phyloP scores from a whole-genome alignment of 2,113 vertebrate genomes.

The Laticauda colubrina region DNA sequence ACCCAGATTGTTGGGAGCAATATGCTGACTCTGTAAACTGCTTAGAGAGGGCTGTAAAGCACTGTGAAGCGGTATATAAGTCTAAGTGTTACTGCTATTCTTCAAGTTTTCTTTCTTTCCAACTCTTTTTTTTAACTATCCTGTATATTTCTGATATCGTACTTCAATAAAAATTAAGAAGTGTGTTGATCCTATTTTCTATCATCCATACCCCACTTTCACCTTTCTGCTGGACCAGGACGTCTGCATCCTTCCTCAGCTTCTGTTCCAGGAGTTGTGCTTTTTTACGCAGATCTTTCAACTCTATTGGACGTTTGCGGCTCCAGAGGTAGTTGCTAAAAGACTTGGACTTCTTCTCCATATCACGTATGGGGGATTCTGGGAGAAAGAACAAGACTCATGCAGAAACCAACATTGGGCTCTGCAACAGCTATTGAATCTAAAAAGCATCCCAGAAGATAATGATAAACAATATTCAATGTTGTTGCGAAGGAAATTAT shows the following conservation, averaged over 20 bases:
- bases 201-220: not conserved
- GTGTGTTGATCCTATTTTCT: not conserved
- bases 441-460: not conserved
- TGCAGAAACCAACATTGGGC: not conserved
- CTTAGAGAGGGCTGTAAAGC: not conserved
- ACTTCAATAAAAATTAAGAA: not conserved
- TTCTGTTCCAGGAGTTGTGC: slow-evolving; percentile 72
- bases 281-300: slow-evolving; percentile 65
- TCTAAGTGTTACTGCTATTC: not conserved
- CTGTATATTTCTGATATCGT: not conserved
- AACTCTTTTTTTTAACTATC: not conserved
- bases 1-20: not conserved
- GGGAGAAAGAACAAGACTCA: not conserved
- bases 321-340: slow-evolving; percentile 85
- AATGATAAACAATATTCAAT: not conserved
- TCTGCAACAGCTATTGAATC: not conserved
- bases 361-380: slow-evolving; percentile 65
- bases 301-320: slow-evolving; percentile 75
- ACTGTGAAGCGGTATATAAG: not conserved
- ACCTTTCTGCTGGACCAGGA: not conserved
- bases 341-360: slow-evolving; percentile 60
- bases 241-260: slow-evolving; percentile 51
- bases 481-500: not conserved
- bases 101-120: not conserved
- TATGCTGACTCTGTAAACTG: not conserved